These are phyloP conservation scores for Pristiophorus japonicus DNA, from an alignment of 2,113 vertebrate species.

Conservation along the genomic window DNA sequence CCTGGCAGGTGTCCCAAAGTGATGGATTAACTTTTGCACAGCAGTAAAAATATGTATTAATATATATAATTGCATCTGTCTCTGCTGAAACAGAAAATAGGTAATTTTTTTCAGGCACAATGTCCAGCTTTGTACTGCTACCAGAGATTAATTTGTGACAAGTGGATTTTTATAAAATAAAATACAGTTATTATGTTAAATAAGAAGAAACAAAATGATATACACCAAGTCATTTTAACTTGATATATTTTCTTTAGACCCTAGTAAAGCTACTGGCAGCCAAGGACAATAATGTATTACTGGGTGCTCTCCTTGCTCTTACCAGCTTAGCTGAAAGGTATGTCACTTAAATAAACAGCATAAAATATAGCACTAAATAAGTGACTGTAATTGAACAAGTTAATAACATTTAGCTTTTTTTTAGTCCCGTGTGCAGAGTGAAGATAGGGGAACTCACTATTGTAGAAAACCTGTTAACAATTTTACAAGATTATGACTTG, in stretches of 20 bases:
- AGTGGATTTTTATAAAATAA: neutral
- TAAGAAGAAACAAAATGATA: neutral
- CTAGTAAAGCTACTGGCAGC: constrained; percentile 70
- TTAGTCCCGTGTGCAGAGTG: constrained; percentile 67
- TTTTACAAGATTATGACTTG: constrained; percentile 77
- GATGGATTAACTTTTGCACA: neutral
- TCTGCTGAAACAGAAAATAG: neutral
- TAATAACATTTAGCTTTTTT: constrained; percentile 3
- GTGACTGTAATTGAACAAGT: neutral
- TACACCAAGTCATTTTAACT: neutral
- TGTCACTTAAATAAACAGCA: neutral
- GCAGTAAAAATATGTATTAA: neutral
- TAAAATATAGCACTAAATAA: neutral
- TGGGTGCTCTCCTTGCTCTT: constrained; percentile 72
- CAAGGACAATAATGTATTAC: constrained; percentile 67
- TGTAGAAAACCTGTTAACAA: constrained; percentile 72
- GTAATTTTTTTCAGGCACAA: neutral
- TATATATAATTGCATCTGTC: neutral
- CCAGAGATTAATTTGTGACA: neutral
- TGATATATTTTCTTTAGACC: constrained; percentile 54
- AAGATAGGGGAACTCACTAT: constrained; percentile 70
- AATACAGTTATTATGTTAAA: neutral
- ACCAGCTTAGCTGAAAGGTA: constrained; percentile 76
- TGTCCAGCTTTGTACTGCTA: neutral
- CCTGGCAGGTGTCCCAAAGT: neutral